These are phyloP conservation scores for Tauraco erythrolophus DNA, from an alignment of 2,113 vertebrate genomes.

Conservation along the genomic window DNA sequence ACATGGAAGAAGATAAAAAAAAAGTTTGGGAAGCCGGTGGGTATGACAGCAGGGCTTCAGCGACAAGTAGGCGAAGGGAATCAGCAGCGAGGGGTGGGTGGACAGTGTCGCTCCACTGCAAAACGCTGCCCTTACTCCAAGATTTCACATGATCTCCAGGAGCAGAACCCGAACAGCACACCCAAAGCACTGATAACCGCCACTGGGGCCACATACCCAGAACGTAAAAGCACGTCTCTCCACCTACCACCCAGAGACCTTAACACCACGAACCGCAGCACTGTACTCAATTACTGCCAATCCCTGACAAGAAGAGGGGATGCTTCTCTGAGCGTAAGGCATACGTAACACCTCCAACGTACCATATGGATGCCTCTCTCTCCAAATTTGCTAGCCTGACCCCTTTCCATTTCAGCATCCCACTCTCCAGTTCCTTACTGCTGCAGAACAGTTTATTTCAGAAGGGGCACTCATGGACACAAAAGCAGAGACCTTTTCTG, in stretches of 20 bases:
- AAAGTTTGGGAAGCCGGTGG: background rate
- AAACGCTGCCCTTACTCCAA: background rate
- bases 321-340: fast-evolving
- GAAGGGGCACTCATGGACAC: background rate
- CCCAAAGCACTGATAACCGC: background rate
- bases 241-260: background rate
- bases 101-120: fast-evolving
- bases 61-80: background rate
- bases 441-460: background rate
- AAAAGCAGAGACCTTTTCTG: background rate
- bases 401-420: background rate
- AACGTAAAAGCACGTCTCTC: background rate
- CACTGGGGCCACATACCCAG: background rate
- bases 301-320: background rate
- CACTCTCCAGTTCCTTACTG: background rate
- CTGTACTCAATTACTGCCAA: background rate
- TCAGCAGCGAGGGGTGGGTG: background rate
- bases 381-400: background rate
- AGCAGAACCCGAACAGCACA: background rate
- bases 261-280: fast-evolving
- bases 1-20: no score
- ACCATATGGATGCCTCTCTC: background rate
- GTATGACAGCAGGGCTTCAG: background rate
- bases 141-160: background rate
- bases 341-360: background rate